Percentiles rank a stretch among this genome's conserved stretches.
phyloP scores from a whole-genome alignment of 92 coral and sea anemone genomes.

The Galaxea fascicularis region DNA sequence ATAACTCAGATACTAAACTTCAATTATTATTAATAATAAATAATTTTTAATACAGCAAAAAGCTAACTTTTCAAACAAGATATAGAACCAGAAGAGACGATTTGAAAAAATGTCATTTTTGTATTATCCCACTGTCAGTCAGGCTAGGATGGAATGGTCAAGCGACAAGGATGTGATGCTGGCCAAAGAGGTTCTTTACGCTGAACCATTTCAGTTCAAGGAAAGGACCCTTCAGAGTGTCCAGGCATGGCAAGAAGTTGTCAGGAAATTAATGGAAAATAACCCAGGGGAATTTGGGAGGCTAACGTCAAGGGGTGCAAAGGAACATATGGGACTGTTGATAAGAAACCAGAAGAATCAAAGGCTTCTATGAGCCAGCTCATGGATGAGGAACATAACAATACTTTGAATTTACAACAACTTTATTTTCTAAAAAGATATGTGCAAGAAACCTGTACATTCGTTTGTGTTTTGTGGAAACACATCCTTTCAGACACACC shows the following conservation, averaged over 20 bases:
- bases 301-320: conserved; percentile 47
- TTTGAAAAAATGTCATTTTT: conserved; percentile 19
- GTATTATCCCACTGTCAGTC: conserved; percentile 22
- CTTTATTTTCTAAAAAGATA: no score
- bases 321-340: conserved; percentile 43
- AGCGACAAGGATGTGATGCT: conserved; percentile 42
- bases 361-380: no score
- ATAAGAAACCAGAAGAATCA: no score
- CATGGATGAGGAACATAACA: no score
- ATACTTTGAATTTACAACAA: no score
- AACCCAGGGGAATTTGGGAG: conserved; percentile 17
- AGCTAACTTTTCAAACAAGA: background rate
- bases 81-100: background rate
- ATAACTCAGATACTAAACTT: no score
- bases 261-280: background rate
- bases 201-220: conserved; percentile 43
- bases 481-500: no score
- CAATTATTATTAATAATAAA: background rate
- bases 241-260: background rate
- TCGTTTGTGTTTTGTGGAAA: no score
- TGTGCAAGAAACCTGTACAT: no score
- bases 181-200: conserved; percentile 37
- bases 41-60: background rate
- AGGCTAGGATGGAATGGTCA: conserved; percentile 48
- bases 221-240: background rate